Percentiles rank a stretch among this genome's conserved stretches.
Evolutionary conservation across 2,113 vertebrate species (phyloP).

Genomic region (Neogale vison): DNA sequence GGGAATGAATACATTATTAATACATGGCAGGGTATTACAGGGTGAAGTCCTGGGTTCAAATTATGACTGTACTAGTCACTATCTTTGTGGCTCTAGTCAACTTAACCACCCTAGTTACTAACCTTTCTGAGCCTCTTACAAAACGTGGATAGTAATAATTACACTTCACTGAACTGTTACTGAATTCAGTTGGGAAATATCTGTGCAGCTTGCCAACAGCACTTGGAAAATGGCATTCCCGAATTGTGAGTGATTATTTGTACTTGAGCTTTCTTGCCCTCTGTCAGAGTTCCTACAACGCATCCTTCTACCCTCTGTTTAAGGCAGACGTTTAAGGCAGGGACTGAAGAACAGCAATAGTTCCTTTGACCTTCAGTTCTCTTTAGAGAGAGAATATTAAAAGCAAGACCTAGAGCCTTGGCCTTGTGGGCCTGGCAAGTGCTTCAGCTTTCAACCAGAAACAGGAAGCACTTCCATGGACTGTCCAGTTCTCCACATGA

Average conservation of each 20-base stretch:
- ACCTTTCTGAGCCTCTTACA: slow-evolving; percentile 1
- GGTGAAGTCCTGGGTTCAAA: background rate
- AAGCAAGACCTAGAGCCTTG: slow-evolving; percentile 60
- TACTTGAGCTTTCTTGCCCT: background rate
- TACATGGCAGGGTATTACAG: background rate
- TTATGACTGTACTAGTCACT: background rate
- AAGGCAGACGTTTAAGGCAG: slow-evolving; percentile 54
- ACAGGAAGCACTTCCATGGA: slow-evolving; percentile 24
- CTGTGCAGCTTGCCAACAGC: slow-evolving; percentile 33
- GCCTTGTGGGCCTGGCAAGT: slow-evolving; percentile 39
- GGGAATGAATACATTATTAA: background rate
- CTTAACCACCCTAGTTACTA: background rate
- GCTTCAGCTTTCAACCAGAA: slow-evolving; percentile 48
- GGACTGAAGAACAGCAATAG: slow-evolving; percentile 50
- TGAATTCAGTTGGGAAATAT: slow-evolving; percentile 34
- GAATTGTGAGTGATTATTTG: background rate
- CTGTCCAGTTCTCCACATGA: slow-evolving; percentile 42
- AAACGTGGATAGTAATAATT: background rate
- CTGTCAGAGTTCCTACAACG: background rate
- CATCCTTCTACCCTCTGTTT: slow-evolving; percentile 53
- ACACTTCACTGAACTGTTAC: background rate
- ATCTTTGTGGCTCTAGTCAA: background rate
- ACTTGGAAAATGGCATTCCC: slow-evolving; percentile 29
- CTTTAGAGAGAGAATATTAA: slow-evolving; percentile 56
- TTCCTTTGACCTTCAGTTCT: slow-evolving; percentile 51